A percentile compares a stretch with the other conserved stretches of the same genome.
These are phyloP conservation scores for Lepus timidus DNA, from an alignment of 2,113 vertebrate species.

Conservation along the genomic window DNA sequence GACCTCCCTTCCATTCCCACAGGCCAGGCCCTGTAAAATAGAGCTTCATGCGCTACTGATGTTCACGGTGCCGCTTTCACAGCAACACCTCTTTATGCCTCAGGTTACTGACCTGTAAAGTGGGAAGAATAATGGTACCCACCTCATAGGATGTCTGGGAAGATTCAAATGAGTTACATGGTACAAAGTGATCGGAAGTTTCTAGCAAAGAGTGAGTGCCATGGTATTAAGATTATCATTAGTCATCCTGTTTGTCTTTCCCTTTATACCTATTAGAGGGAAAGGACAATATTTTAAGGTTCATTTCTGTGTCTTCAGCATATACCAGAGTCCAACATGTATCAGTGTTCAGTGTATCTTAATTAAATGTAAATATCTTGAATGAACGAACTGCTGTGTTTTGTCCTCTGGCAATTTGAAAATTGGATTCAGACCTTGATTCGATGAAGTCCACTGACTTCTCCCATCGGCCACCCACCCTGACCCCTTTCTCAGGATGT, in stretches of 20 bases:
- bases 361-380: background rate
- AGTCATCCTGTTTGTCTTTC: background rate
- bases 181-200: background rate
- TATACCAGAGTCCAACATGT: background rate
- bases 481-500: background rate
- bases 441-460: background rate
- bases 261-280: background rate
- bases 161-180: background rate
- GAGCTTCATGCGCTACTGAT: background rate
- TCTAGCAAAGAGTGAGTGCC: background rate
- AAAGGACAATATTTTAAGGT: background rate
- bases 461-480: too few species aligned
- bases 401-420: background rate
- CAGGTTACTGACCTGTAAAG: background rate
- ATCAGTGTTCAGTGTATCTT: background rate
- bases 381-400: constrained; percentile 21
- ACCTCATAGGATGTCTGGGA: background rate
- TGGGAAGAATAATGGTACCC: background rate
- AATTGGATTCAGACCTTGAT: background rate
- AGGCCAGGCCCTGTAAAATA: background rate
- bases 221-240: background rate
- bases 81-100: background rate
- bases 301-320: constrained; percentile 28
- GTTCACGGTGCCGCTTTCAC: background rate
- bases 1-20: background rate